Evolutionary conservation across 2,888 invertebrate genomes (phyloP).

Genomic region (Trissolcus japonicus): DNA sequence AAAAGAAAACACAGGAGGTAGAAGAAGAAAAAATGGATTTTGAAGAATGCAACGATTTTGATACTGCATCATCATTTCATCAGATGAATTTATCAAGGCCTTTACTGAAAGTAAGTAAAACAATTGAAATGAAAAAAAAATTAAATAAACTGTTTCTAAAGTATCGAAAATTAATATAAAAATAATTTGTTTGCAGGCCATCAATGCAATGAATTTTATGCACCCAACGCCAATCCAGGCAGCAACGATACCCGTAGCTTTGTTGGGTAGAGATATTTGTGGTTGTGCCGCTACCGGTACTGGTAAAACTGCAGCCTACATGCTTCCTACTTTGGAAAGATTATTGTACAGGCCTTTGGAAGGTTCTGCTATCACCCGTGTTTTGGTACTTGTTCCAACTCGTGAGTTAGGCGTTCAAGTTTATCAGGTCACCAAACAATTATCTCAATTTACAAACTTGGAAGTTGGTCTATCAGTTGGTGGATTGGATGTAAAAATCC

Average conservation of each 20-base stretch:
- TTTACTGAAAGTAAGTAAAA: slow-evolving; percentile 83
- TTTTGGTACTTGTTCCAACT: slow-evolving; percentile 96
- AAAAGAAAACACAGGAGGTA: slow-evolving; percentile 72
- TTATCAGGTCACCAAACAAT: slow-evolving; percentile 93
- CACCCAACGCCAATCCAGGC: slow-evolving; percentile 98
- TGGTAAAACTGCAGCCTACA: slow-evolving; percentile 99
- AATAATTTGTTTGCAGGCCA: slow-evolving; percentile 78
- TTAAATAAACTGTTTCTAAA: neutral
- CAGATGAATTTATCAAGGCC: slow-evolving; percentile 98
- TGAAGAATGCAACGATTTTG: slow-evolving; percentile 83
- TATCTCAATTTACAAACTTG: slow-evolving; percentile 90
- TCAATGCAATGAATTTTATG: slow-evolving; percentile 90
- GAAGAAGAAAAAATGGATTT: slow-evolving; percentile 76
- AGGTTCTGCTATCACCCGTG: slow-evolving; percentile 84
- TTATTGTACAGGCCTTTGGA: slow-evolving; percentile 90
- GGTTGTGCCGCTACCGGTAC: slow-evolving; percentile 99
- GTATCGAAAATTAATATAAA: neutral
- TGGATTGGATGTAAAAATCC: slow-evolving; percentile 88
- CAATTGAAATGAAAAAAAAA: neutral
- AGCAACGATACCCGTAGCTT: slow-evolving; percentile 94
- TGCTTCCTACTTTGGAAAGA: slow-evolving; percentile 97
- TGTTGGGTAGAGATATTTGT: slow-evolving; percentile 95
- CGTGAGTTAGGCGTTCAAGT: slow-evolving; percentile 98
- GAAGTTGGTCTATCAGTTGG: slow-evolving; percentile 91
- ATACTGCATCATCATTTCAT: slow-evolving; percentile 86